Evolutionary conservation across 2,888 invertebrate species (phyloP), one percentile per base, ranked within the genome.

Genomic region (Barypeithes pellucidus): DNA sequence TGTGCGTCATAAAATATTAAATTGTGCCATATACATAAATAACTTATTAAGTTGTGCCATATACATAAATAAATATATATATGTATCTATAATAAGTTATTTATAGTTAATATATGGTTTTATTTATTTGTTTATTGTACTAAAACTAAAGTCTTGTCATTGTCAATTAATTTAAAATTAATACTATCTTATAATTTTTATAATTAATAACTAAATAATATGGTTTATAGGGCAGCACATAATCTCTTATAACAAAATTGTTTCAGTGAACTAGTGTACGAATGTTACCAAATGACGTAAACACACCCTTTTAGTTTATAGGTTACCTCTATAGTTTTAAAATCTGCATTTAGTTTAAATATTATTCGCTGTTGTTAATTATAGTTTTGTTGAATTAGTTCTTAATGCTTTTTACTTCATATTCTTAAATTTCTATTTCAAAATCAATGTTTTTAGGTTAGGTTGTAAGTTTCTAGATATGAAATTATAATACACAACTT

Each of bases 241-340:
- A n/a, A n/a, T n/a, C n/a, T 45, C 2, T 8, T 45, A n/a, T 9
- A 22, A 47, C 47, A 47, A 47, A 9, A 43, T 43, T 12, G 4
- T 45, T 45, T 45, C 7, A 20, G 20, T 24, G 9, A 18, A 52
- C n/a, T 4, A 7, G 22, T 24, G 12, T 24, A 16, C 16, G 14
- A 29, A 5, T 54, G 14, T 33, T 33, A 29, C 16, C 2, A 54
- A 16, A 66, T 66, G 41, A 69, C 14, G 14, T 52, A 69, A 69
- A 69, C 68, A 69, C 68, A 69, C 68, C 68, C 63, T 63, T 29
- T 63, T 47, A 47, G 9, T 63, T 63, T 63, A 20, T 63, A 63
- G 24, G 45, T 39, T 11, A n/a, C 9, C 36, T 9, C 9, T 36
- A 36, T 11, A 36, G 2, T 36, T 5, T 8, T 36, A 24, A 52